Evolutionary conservation across 2,797 vertebrate genomes (phyloP).

Genomic region (Prionace glauca): DNA sequence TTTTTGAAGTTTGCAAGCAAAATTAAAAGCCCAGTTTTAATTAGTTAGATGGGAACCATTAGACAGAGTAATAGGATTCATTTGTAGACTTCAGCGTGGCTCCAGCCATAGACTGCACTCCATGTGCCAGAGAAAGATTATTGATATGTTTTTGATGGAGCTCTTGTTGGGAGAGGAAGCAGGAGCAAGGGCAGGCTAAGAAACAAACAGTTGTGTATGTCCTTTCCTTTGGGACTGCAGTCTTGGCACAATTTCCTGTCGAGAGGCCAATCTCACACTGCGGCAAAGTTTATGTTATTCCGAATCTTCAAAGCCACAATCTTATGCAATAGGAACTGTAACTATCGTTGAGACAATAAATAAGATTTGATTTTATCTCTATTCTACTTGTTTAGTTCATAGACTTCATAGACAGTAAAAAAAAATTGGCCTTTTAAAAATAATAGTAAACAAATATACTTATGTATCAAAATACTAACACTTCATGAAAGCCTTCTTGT

Average conservation of each 20-base stretch:
- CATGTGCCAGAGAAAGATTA: constrained; percentile 28
- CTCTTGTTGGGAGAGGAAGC: background rate
- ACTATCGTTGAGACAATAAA: background rate
- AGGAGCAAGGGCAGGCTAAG: background rate
- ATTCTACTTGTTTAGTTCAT: background rate
- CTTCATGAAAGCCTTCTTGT: background rate
- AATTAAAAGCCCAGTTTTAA: constrained; percentile 28
- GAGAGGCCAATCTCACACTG: background rate
- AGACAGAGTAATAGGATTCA: background rate
- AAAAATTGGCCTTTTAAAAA: background rate
- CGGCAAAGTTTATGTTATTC: constrained; percentile 12
- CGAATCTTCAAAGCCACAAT: constrained; percentile 3
- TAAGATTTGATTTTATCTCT: background rate
- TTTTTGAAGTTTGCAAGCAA: constrained; percentile 9
- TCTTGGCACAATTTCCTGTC: constrained; percentile 26
- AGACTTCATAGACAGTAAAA: background rate
- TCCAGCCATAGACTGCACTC: constrained; percentile 8
- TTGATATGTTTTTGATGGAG: constrained; percentile 9
- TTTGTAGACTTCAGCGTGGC: background rate
- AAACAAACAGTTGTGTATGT: constrained; percentile 22
- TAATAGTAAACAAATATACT: background rate
- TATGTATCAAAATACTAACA: background rate
- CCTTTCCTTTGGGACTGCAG: constrained; percentile 15
- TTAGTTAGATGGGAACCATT: constrained; percentile 23
- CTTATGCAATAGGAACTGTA: constrained; percentile 13